Evolutionary conservation across 2,888 invertebrate species (phyloP).

Genomic region (Reticulitermes lucifugus): DNA sequence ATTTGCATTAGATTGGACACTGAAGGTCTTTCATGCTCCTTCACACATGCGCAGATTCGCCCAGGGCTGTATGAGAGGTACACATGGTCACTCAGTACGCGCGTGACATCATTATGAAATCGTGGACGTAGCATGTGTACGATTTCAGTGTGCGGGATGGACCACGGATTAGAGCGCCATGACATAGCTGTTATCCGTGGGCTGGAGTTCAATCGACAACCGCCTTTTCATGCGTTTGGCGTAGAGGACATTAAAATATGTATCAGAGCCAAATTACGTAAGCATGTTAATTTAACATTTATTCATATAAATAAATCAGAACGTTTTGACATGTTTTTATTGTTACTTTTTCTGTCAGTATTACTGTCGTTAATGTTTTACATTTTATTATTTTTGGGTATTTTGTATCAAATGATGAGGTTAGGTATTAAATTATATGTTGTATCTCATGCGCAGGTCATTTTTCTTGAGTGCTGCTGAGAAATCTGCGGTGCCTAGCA

Average conservation of each 20-base stretch:
- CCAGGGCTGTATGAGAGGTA: too few species aligned
- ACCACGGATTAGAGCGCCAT: too few species aligned
- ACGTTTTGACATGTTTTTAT: neutral
- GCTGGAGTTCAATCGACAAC: too few species aligned
- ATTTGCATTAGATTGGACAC: too few species aligned
- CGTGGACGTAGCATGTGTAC: too few species aligned
- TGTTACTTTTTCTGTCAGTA: neutral
- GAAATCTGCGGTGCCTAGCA: neutral
- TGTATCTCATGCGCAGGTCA: conserved; percentile 37
- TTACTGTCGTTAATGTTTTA: neutral
- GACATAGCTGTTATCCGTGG: too few species aligned
- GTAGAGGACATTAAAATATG: conserved; percentile 27
- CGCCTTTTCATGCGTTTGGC: too few species aligned
- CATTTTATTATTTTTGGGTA: neutral
- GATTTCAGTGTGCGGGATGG: too few species aligned
- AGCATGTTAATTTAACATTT: conserved; percentile 2
- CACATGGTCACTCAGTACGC: too few species aligned
- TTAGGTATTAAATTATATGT: neutral
- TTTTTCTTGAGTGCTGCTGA: conserved; percentile 41
- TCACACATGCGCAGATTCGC: too few species aligned
- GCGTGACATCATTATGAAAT: too few species aligned
- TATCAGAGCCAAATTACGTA: conserved; percentile 51
- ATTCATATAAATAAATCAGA: neutral
- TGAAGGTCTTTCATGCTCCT: too few species aligned
- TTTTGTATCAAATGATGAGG: neutral